Base-by-base conservation (phyloP, 2,888 invertebrate species). In the Nephrotoma flavescens region DNA sequence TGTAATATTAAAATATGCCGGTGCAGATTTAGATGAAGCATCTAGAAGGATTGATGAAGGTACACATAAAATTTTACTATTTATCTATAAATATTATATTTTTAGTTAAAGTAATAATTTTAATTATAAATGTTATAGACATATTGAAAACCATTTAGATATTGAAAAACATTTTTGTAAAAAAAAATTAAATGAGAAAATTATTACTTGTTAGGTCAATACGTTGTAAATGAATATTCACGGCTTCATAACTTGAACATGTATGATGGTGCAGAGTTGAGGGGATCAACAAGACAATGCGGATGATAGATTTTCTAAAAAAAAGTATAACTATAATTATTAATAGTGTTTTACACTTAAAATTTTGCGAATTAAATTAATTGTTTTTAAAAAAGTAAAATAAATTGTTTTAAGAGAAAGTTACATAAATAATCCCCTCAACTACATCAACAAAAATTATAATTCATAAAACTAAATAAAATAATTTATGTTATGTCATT, bases 221-320 rank as follows among this genome's bases (percentile, higher is more conserved):
- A 94, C 92, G 94, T 94, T 89, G 94, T 95, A 91, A 94, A 95
- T 92, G 95, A 95, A 92, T 95, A 95, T 92, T 95, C 95, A 90
- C 93, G 94, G 92, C 94, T 94, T 89, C 94, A 95, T 92, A 95
- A 95, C 92, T 92, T 95, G 90, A 95, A 95, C 93, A 94, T 95
- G 92, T 95, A 95, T 93, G 95, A 95, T 91, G 95, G 95, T 88
- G 94, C 93, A 90, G 95, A 95, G 92, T 93, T 95, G 88, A 93
- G 95, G 92, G 95, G 95, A 92, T 94, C 95, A 90, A 95, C 95
- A 91, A 94, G 95, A 93, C 95, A 95, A 94, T 95, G 95, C 94
- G 95, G 95, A 95, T 95, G 95, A 95, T 95, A 94, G 95, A 89
- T 93, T 89, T 89, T 86, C 15, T 87, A 87, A 86, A 57, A 86